Conservation (phyloP, 92 coral and sea anemone genomes). For the Actinernus sp. region DNA sequence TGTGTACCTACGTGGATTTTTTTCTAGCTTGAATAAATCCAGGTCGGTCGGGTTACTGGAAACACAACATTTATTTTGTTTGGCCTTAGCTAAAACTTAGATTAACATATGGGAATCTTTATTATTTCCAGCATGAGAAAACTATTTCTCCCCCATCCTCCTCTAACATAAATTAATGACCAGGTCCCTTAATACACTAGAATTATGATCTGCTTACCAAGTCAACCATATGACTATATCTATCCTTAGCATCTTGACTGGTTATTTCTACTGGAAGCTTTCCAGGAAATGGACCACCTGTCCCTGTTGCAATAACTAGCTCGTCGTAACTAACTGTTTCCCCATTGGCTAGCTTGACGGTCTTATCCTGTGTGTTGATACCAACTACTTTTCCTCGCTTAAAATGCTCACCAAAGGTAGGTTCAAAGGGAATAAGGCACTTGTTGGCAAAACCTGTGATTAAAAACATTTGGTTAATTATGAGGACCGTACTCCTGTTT, state of each 20-base stretch:
- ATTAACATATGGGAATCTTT: too few species aligned
- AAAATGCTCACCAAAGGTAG: constrained; percentile 87
- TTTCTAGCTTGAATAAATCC: too few species aligned
- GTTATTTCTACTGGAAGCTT: constrained; percentile 82
- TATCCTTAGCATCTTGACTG: constrained; percentile 53
- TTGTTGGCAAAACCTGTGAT: constrained; percentile 78
- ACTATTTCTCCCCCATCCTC: too few species aligned
- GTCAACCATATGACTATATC: constrained; percentile 62
- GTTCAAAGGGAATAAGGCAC: constrained; percentile 87
- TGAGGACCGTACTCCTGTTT: too few species aligned
- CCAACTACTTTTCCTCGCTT: constrained; percentile 84
- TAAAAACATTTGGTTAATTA: too few species aligned
- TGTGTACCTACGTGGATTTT: too few species aligned
- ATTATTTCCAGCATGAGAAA: too few species aligned
- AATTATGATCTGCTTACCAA: too few species aligned
- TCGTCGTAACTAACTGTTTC: constrained; percentile 83
- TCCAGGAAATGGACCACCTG: constrained; percentile 93
- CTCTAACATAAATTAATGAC: neutral
- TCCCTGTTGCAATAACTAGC: constrained; percentile 90
- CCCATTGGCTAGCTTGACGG: constrained; percentile 74
- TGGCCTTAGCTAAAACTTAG: too few species aligned
- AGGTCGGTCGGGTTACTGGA: too few species aligned
- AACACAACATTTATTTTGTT: too few species aligned
- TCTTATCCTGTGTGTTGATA: constrained; percentile 67
- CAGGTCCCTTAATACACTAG: neutral